phyloP scores from a whole-genome alignment of 2,888 invertebrate species.

The Amiota minor region DNA sequence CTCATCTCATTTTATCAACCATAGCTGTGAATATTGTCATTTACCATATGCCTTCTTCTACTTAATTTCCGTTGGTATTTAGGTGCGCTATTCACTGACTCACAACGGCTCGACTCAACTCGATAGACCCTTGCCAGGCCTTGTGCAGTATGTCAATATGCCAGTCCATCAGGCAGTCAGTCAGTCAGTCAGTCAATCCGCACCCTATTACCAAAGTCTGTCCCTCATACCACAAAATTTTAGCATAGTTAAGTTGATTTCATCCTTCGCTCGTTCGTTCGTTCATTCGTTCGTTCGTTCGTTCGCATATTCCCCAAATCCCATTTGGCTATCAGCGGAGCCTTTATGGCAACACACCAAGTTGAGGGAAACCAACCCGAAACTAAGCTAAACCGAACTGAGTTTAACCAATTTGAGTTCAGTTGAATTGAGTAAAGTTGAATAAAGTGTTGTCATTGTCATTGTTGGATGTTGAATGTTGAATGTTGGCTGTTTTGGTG shows the following conservation, averaged over 20 bases:
- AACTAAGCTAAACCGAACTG: too few relatives aligned
- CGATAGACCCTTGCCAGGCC: too few relatives aligned
- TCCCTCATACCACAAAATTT: constrained; percentile 29
- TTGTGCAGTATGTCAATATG: too few relatives aligned
- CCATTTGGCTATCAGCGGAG: constrained; percentile 60
- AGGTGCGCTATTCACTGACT: background rate
- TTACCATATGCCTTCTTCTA: constrained; percentile 30
- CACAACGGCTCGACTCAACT: too few relatives aligned
- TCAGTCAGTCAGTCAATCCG: background rate
- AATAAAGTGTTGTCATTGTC: too few relatives aligned
- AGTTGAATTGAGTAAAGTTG: too few relatives aligned
- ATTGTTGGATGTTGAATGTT: too few relatives aligned
- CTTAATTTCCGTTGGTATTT: constrained; percentile 47
- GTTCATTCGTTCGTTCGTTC: constrained; percentile 41
- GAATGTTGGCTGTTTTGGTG: too few relatives aligned
- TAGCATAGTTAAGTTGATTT: constrained; percentile 28
- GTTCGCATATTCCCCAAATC: constrained; percentile 55
- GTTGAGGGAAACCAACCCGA: too few relatives aligned
- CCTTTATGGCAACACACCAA: background rate
- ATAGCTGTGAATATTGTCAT: too few relatives aligned
- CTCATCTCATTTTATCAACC: too few relatives aligned
- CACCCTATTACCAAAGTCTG: background rate
- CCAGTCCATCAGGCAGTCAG: constrained; percentile 21
- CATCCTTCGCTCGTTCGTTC: constrained; percentile 40
- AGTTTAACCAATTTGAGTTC: too few relatives aligned